Conservation (phyloP, 2,888 invertebrate species). For the Cordylochernes scorpioides region DNA sequence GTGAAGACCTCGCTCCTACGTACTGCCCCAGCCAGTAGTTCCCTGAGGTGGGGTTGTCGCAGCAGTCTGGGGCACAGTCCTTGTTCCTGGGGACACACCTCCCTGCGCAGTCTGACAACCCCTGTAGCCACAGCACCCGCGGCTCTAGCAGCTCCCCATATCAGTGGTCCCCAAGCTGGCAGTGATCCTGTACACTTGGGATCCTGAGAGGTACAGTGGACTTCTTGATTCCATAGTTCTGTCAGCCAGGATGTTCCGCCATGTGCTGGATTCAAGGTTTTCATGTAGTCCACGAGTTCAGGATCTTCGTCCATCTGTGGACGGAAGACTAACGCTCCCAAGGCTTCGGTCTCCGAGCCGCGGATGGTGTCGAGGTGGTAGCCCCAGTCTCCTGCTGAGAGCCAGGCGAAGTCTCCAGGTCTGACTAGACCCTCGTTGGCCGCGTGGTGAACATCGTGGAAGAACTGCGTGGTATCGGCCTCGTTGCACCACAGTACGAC, state of each 20-base stretch:
- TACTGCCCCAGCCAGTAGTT: conserved; percentile 14
- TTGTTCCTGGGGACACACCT: conserved; percentile 6
- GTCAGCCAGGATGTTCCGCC: conserved; percentile 22
- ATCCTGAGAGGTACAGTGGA: conserved; percentile 12
- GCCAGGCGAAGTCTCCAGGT: conserved; percentile 5
- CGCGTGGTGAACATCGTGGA: conserved; percentile 4
- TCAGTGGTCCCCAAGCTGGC: conserved; percentile 1
- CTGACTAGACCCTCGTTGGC: conserved; percentile 3
- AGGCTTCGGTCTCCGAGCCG: conserved; percentile 7
- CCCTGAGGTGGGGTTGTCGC: conserved; percentile 4
- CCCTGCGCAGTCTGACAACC: conserved; percentile 3
- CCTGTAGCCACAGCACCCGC: conserved; percentile 19
- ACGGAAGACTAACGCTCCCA: conserved; percentile 9
- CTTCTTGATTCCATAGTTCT: conserved; percentile 20
- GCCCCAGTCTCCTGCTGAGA: conserved; percentile 8
- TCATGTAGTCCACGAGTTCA: too few species aligned
- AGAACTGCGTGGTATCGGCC: conserved; percentile 3
- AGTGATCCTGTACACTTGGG: conserved; percentile 16
- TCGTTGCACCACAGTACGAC: conserved; percentile 7
- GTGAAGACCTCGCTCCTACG: conserved; percentile 18
- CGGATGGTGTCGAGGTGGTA: conserved; percentile 6
- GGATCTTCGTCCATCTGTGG: conserved; percentile 2
- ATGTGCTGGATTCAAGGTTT: conserved; percentile 13
- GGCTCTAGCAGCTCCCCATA: conserved; percentile 20
- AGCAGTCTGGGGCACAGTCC: conserved; percentile 6